Percentiles rank a stretch among this genome's conserved stretches.
Evolutionary conservation across 92 coral and sea anemone species (phyloP).

Genomic region (Epizoanthus rinbou): DNA sequence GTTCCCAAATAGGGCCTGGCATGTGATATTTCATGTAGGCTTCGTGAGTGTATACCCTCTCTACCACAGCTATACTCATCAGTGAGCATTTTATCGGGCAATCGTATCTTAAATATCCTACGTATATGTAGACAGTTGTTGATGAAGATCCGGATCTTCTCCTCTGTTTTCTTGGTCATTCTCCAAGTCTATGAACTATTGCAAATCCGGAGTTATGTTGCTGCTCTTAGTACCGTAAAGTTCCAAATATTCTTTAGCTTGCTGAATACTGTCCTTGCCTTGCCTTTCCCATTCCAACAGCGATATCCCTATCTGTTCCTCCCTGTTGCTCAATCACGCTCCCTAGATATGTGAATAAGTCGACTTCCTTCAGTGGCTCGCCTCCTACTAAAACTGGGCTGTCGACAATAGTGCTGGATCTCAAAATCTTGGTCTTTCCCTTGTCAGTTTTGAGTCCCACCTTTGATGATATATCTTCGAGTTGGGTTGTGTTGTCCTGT

Average conservation of each 20-base stretch:
- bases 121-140: slow-evolving; percentile 36
- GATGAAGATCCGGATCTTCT: slow-evolving; percentile 42
- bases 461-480: not conserved
- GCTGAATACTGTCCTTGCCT: not conserved
- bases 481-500: not conserved
- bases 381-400: not conserved
- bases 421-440: not conserved
- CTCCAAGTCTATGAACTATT: not conserved
- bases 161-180: not conserved
- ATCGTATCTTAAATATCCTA: slow-evolving; percentile 19
- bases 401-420: not conserved
- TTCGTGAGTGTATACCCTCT: not conserved
- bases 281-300: not conserved
- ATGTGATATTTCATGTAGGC: too few relatives aligned
- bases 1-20: too few relatives aligned
- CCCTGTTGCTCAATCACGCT: slow-evolving; percentile 5
- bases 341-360: slow-evolving; percentile 8
- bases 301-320: slow-evolving; percentile 11
- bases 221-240: not conserved
- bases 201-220: not conserved
- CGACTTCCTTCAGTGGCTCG: not conserved
- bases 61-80: slow-evolving; percentile 28
- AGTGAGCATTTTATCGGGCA: slow-evolving; percentile 6
- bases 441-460: slow-evolving; percentile 10
- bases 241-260: not conserved